Conservation (phyloP, 1,140 invertebrate species). For the Drosophila oshimai region DNA sequence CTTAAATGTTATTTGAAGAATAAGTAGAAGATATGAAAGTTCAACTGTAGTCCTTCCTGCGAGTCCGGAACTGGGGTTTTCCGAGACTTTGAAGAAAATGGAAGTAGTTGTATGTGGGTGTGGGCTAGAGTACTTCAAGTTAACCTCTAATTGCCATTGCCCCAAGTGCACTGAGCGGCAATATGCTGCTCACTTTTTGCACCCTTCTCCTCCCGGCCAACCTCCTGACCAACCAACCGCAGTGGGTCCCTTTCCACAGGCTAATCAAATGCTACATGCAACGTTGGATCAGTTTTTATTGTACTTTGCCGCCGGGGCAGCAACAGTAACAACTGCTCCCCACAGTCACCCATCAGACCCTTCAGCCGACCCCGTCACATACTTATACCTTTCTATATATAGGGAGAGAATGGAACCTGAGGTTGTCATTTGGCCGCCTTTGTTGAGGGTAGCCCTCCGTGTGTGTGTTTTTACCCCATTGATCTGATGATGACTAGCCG, state of each 20-base stretch:
- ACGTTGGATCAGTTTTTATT: slow-evolving; percentile 71
- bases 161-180: slow-evolving; percentile 63
- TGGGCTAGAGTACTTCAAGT: slow-evolving; percentile 44
- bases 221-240: slow-evolving; percentile 9
- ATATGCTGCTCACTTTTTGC: slow-evolving; percentile 50
- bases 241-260: slow-evolving; percentile 35
- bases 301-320: slow-evolving; percentile 61
- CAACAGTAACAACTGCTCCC: background rate
- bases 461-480: slow-evolving; percentile 47
- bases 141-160: slow-evolving; percentile 71
- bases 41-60: background rate
- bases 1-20: too few species aligned
- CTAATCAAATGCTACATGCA: slow-evolving; percentile 76
- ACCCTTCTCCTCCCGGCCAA: background rate
- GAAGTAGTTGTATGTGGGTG: background rate
- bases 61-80: slow-evolving; percentile 20
- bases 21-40: too few species aligned
- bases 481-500: slow-evolving; percentile 56
- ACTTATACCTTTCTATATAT: slow-evolving; percentile 36
- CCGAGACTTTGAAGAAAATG: slow-evolving; percentile 15
- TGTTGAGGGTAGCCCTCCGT: slow-evolving; percentile 29
- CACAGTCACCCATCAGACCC: slow-evolving; percentile 5
- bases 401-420: slow-evolving; percentile 33
- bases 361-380: slow-evolving; percentile 16
- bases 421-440: slow-evolving; percentile 69